Evolutionary conservation across 92 coral and sea anemone genomes (phyloP).

Genomic region (Ricordea florida): DNA sequence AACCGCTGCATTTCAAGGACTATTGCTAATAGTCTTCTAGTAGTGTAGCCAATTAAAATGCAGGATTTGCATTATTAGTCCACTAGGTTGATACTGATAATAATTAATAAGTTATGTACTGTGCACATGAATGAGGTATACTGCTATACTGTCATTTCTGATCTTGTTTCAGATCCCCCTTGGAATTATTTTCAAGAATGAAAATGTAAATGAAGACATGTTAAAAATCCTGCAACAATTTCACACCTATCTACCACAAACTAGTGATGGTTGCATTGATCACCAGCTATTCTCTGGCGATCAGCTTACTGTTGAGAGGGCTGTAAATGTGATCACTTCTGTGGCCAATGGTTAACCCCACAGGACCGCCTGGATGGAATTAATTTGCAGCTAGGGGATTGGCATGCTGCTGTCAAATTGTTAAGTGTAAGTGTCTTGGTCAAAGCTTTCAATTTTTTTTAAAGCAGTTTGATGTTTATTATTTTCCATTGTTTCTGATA

Average conservation of each 20-base stretch:
- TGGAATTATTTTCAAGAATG: conserved; percentile 49
- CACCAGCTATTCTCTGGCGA: conserved; percentile 45
- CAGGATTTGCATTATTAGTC: too few relatives aligned
- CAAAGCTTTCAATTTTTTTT: too few relatives aligned
- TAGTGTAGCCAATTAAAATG: too few relatives aligned
- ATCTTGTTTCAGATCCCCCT: conserved; percentile 5
- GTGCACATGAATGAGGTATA: too few relatives aligned
- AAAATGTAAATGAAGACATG: conserved; percentile 49
- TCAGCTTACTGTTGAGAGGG: conserved; percentile 40
- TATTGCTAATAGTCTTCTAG: too few relatives aligned
- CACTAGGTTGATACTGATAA: too few relatives aligned
- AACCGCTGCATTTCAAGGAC: too few relatives aligned
- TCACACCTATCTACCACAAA: conserved; percentile 36
- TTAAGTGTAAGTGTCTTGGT: conserved; percentile 53
- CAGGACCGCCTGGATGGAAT: conserved; percentile 42
- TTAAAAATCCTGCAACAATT: conserved; percentile 38
- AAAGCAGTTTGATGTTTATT: too few relatives aligned
- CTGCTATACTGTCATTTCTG: too few relatives aligned
- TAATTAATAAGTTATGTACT: too few relatives aligned
- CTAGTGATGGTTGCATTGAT: conserved; percentile 13
- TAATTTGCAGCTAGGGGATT: conserved; percentile 51
- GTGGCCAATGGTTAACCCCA: conserved; percentile 64
- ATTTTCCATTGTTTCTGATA: too few relatives aligned
- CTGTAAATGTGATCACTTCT: conserved; percentile 52
- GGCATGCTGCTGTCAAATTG: conserved; percentile 67